phyloP scores from a whole-genome alignment of 2,113 vertebrate species.

The Elachura formosa region DNA sequence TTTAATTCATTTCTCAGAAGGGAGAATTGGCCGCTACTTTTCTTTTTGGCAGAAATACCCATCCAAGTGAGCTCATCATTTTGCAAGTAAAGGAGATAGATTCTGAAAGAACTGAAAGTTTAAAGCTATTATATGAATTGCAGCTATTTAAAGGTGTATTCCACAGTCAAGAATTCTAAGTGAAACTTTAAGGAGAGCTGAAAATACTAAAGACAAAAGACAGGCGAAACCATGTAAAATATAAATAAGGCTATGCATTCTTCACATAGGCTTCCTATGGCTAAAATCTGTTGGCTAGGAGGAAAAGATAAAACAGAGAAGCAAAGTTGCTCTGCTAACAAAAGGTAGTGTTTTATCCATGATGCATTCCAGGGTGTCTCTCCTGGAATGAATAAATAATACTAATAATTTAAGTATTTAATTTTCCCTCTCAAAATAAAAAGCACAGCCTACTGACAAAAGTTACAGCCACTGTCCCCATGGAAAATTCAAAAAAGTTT shows the following conservation, averaged over 20 bases:
- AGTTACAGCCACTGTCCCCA: not conserved
- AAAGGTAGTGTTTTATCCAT: not conserved
- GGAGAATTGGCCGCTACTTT: not conserved
- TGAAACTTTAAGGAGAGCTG: not conserved
- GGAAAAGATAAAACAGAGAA: not conserved
- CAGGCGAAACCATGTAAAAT: not conserved
- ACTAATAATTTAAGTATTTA: too few species aligned
- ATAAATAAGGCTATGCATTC: not conserved
- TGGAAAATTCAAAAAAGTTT: not conserved
- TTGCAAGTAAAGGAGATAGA: not conserved
- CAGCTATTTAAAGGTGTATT: not conserved
- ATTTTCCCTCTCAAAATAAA: not conserved
- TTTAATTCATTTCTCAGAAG: not conserved
- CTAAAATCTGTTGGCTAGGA: not conserved
- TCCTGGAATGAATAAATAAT: too few species aligned
- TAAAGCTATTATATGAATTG: not conserved
- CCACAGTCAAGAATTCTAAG: not conserved
- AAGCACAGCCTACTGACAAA: not conserved
- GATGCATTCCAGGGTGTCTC: not conserved
- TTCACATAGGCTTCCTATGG: not conserved
- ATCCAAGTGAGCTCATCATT: not conserved
- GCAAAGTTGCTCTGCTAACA: not conserved
- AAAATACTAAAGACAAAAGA: not conserved
- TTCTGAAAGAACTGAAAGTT: not conserved
- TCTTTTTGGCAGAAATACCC: not conserved